These are phyloP conservation scores for Crenuchus spilurus DNA, from an alignment of 2,797 vertebrate species.

Conservation along the genomic window DNA sequence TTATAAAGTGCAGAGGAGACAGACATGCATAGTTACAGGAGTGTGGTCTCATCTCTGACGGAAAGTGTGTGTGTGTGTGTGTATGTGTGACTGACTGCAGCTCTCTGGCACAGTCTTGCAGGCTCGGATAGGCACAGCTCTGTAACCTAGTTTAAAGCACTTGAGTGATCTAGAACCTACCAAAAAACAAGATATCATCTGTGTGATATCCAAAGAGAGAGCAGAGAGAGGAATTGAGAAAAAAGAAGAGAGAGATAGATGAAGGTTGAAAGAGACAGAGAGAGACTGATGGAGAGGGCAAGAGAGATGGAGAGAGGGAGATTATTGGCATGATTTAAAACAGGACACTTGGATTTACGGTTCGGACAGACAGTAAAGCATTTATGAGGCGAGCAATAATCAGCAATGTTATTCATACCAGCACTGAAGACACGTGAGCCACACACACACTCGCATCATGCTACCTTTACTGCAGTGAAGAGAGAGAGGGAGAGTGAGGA, in stretches of 20 bases:
- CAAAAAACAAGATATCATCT: slow-evolving; percentile 7
- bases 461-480: slow-evolving; percentile 71
- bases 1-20: not conserved
- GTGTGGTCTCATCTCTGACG: slow-evolving; percentile 4
- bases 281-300: not conserved
- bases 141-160: slow-evolving; percentile 39
- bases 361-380: slow-evolving; percentile 63
- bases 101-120: not conserved
- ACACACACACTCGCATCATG: slow-evolving; percentile 54
- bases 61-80: slow-evolving; percentile 16
- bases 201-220: not conserved
- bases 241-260: not conserved
- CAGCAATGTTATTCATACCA: slow-evolving; percentile 53
- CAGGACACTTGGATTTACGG: slow-evolving; percentile 59
- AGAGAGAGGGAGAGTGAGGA: slow-evolving; percentile 56
- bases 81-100: not conserved
- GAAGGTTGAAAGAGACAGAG: slow-evolving; percentile 13
- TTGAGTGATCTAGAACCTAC: slow-evolving; percentile 9
- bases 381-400: slow-evolving; percentile 71
- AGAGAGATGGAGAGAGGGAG: slow-evolving; percentile 14
- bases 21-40: slow-evolving; percentile 8
- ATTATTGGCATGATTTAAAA: slow-evolving; percentile 65
- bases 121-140: not conserved
- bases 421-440: not conserved
- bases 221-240: slow-evolving; percentile 5